phyloP scores from a whole-genome alignment of 2,113 vertebrate species.

The Apistogramma diplotaenia region DNA sequence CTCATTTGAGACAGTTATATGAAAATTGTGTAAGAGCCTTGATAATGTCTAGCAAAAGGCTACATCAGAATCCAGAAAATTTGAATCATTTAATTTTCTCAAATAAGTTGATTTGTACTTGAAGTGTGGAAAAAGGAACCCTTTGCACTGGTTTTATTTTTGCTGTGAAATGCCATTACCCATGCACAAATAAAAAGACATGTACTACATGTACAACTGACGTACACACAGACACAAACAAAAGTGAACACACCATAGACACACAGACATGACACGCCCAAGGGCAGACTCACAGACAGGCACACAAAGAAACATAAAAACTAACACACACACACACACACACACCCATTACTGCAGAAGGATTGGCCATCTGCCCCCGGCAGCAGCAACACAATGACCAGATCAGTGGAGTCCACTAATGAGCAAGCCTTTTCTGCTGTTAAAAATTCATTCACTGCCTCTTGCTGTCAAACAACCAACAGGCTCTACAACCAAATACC shows the following conservation, averaged over 20 bases:
- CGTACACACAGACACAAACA: background rate
- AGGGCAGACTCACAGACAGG: background rate
- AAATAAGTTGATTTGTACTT: background rate
- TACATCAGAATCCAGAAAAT: background rate
- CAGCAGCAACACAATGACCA: conserved; percentile 55
- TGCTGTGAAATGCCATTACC: background rate
- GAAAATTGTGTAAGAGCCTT: background rate
- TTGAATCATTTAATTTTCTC: background rate
- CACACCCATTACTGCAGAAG: conserved; percentile 41
- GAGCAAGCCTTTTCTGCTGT: conserved; percentile 36
- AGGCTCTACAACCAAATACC: background rate
- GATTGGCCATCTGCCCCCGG: conserved; percentile 70
- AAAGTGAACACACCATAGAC: background rate
- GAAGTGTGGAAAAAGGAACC: background rate
- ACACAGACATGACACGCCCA: conserved; percentile 12
- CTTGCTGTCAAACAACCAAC: conserved; percentile 23
- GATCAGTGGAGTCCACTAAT: conserved; percentile 50
- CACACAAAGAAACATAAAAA: conserved; percentile 22
- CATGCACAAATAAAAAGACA: background rate
- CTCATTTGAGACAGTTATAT: conserved; percentile 20
- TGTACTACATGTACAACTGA: background rate
- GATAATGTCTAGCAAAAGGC: background rate
- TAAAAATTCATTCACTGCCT: conserved; percentile 56
- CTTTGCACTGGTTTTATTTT: background rate
- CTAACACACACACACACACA: conserved; percentile 10